Percentiles rank a stretch among this genome's conserved stretches.
These are phyloP conservation scores for Lepidothrix coronata DNA, from an alignment of 2,113 vertebrate genomes.

Conservation along the genomic window DNA sequence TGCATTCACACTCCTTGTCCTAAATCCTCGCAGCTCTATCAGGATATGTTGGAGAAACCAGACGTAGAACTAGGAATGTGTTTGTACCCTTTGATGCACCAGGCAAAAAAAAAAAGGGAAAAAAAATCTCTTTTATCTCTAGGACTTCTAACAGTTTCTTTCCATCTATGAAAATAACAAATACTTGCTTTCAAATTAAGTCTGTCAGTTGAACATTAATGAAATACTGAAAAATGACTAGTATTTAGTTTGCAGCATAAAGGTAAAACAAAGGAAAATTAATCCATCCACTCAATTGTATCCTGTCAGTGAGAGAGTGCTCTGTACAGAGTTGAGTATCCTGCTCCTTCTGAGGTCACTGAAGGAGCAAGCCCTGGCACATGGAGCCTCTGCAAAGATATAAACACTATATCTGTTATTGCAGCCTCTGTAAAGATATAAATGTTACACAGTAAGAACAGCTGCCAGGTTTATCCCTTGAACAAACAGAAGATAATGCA, in stretches of 20 bases:
- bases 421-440: neutral
- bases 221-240: neutral
- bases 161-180: neutral
- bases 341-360: neutral
- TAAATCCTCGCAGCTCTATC: neutral
- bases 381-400: neutral
- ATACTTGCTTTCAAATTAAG: conserved; percentile 7
- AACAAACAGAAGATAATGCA: conserved; percentile 51
- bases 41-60: neutral
- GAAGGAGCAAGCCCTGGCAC: neutral
- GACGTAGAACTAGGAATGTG: neutral
- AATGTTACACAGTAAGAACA: neutral
- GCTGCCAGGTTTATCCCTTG: conserved; percentile 20
- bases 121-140: neutral
- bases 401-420: neutral
- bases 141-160: neutral
- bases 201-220: neutral
- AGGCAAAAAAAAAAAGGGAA: neutral
- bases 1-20: neutral
- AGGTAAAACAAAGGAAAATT: neutral
- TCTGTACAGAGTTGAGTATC: neutral
- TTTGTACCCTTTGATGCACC: neutral
- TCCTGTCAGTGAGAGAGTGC: neutral
- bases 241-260: neutral
- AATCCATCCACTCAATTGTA: neutral